Evolutionary conservation across 2,888 invertebrate species (phyloP).

Genomic region (Onchidella celtica): DNA sequence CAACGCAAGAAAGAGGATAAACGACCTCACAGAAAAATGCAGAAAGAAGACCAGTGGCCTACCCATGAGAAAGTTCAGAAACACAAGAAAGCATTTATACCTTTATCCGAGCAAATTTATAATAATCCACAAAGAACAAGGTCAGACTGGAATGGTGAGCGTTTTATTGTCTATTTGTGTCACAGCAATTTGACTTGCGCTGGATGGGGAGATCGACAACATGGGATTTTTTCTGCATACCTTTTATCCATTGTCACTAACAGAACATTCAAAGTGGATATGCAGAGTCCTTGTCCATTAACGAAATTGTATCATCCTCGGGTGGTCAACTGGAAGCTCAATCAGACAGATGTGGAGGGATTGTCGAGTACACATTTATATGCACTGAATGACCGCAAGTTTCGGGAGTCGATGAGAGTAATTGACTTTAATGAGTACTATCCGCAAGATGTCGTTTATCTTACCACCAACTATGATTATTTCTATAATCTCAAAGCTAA

Average conservation of each 20-base stretch:
- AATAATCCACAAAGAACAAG: constrained; percentile 36
- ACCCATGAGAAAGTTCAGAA: constrained; percentile 38
- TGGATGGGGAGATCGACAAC: constrained; percentile 60
- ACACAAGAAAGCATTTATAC: constrained; percentile 28
- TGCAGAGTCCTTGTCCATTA: constrained; percentile 56
- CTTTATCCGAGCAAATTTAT: constrained; percentile 34
- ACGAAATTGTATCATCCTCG: constrained; percentile 53
- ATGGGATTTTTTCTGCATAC: constrained; percentile 59
- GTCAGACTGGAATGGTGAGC: constrained; percentile 42
- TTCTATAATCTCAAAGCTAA: constrained; percentile 56
- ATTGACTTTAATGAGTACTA: constrained; percentile 56
- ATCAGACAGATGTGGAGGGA: constrained; percentile 46
- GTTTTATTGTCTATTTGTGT: constrained; percentile 56
- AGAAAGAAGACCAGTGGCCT: constrained; percentile 47
- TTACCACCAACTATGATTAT: constrained; percentile 60
- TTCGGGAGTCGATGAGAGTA: constrained; percentile 52
- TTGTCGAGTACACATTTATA: constrained; percentile 52
- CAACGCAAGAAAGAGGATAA: background rate
- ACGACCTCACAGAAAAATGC: constrained; percentile 19
- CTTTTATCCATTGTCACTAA: constrained; percentile 57
- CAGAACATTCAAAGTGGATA: constrained; percentile 57
- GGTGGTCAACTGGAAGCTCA: constrained; percentile 56
- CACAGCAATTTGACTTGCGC: constrained; percentile 55
- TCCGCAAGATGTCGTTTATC: constrained; percentile 56
- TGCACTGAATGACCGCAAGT: constrained; percentile 52